Conservation (phyloP, 2,113 vertebrate species). For the Todiramphus chloris region DNA sequence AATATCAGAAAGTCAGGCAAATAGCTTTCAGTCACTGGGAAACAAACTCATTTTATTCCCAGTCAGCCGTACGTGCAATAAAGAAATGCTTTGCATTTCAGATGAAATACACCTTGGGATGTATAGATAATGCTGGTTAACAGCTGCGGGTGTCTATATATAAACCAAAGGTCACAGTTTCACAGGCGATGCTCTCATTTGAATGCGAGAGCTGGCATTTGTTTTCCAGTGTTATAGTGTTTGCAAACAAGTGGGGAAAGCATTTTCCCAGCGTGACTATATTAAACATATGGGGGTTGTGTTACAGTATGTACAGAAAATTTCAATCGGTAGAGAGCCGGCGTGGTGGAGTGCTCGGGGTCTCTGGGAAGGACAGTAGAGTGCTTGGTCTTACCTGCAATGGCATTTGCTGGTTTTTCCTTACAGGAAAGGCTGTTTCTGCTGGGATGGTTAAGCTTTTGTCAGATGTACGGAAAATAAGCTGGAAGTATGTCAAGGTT, state of each 20-base stretch:
- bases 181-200: not conserved
- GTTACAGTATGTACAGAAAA: not conserved
- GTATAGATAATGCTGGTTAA: not conserved
- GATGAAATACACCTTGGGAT: constrained; percentile 7
- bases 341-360: not conserved
- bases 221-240: not conserved
- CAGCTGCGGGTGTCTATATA: not conserved
- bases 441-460: not conserved
- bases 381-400: rapidly evolving
- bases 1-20: constrained; percentile 16
- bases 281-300: not conserved
- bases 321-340: not conserved
- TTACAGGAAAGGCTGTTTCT: not conserved
- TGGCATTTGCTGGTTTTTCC: not conserved
- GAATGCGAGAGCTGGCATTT: not conserved
- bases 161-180: not conserved
- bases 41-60: not conserved
- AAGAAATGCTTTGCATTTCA: not conserved
- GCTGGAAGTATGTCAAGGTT: not conserved
- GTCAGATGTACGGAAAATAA: not conserved
- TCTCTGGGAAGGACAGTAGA: not conserved
- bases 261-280: not conserved
- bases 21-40: not conserved
- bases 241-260: not conserved
- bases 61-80: not conserved